These are phyloP conservation scores for Anser brachyrhynchus DNA, from an alignment of 2,113 vertebrate genomes.

Conservation along the genomic window DNA sequence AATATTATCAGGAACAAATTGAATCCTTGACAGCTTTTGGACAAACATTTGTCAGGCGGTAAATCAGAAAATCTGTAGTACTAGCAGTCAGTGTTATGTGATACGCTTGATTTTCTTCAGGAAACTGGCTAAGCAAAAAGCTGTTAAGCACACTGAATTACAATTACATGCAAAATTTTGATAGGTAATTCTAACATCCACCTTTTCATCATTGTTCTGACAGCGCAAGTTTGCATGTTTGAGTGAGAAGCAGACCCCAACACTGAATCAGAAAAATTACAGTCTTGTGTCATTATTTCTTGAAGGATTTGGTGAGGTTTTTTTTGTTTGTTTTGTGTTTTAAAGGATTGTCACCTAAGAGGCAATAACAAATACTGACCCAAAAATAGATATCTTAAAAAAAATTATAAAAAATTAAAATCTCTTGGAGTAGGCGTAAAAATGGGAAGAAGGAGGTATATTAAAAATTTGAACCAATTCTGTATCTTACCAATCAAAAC, in stretches of 20 bases:
- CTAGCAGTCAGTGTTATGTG: not conserved
- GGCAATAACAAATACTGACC: not conserved
- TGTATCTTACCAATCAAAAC: constrained; percentile 87
- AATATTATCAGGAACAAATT: not conserved
- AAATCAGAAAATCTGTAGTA: not conserved
- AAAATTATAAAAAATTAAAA: not conserved
- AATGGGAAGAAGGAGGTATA: not conserved
- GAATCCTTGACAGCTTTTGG: not conserved
- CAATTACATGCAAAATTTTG: not conserved
- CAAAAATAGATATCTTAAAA: not conserved
- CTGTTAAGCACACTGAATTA: not conserved
- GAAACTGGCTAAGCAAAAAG: not conserved
- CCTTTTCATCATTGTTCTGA: not conserved
- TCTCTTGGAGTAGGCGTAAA: not conserved
- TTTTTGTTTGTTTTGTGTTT: not conserved
- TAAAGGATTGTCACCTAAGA: not conserved
- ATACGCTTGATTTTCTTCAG: not conserved
- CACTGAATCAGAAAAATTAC: not conserved
- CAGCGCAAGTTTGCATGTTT: not conserved
- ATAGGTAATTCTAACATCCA: not conserved
- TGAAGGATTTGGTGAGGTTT: not conserved
- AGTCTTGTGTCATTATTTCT: not conserved
- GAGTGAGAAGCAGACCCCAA: not conserved
- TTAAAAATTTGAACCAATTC: not conserved
- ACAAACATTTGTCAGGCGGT: not conserved